phyloP scores from a whole-genome alignment of 2,113 vertebrate species.

The Bothrops jararaca region DNA sequence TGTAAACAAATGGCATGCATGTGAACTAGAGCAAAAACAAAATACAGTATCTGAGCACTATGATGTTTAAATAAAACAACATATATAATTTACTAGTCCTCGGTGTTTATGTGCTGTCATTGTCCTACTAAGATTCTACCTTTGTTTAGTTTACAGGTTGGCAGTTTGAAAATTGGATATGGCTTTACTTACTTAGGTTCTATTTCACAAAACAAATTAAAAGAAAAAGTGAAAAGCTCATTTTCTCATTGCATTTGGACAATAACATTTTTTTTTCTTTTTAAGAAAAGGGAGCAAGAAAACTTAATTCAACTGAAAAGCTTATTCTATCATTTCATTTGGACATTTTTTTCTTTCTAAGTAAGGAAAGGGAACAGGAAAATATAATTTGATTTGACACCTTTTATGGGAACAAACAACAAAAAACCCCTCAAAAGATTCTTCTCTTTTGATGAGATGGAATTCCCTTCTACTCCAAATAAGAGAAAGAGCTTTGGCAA shows the following conservation, averaged over 20 bases:
- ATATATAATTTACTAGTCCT: constrained; percentile 71
- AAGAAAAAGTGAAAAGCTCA: constrained; percentile 40
- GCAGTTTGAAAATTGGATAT: constrained; percentile 55
- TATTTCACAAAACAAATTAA: background rate
- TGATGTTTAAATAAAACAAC: constrained; percentile 71
- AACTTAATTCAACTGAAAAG: constrained; percentile 9
- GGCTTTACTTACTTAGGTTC: constrained; percentile 57
- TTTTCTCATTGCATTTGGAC: background rate
- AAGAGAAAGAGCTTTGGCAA: constrained; percentile 7
- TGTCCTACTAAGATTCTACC: constrained; percentile 52
- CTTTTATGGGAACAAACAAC: constrained; percentile 6
- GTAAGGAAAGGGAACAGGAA: constrained; percentile 24
- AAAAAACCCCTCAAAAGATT: constrained; percentile 23
- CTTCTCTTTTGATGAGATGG: constrained; percentile 30
- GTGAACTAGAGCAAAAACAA: constrained; percentile 68
- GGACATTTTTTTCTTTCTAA: constrained; percentile 30
- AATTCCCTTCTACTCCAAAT: background rate
- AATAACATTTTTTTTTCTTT: constrained; percentile 28
- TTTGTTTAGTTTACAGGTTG: constrained; percentile 39
- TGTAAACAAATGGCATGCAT: constrained; percentile 74
- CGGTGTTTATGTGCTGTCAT: constrained; percentile 65
- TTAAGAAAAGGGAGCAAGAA: constrained; percentile 20
- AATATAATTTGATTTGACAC: background rate
- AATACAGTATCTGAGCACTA: constrained; percentile 70
- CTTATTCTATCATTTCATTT: background rate